Evolutionary conservation across 2,888 invertebrate genomes (phyloP), one percentile per base, ranked within the genome.

Genomic region (Agonum fuliginosum): DNA sequence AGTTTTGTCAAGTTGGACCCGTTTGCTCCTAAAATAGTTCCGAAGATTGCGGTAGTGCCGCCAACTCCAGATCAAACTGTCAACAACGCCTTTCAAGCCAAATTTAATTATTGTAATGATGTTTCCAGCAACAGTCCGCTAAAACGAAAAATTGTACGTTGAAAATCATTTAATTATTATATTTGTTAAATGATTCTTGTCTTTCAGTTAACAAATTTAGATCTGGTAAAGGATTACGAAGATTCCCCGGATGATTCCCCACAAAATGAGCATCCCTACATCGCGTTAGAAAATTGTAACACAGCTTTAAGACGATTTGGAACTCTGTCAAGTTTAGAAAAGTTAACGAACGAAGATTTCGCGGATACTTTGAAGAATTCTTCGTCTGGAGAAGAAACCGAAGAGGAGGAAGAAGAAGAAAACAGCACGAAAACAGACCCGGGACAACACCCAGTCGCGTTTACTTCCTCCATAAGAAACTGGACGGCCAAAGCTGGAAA

Each of bases 401-500:
- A 82, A 17, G 79, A 80, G 43, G 80, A 80, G 43, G 80, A 81
- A 14, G 82, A 82, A 4, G 81, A 82, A 24, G 86, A 87, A 77
- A 86, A 87, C 79, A 62, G 71, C 6, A 78, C 65, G 12, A 71
- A 76, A 69, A 74, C 72, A 17, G 79, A 79, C 51, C 78, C 79
- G 37, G 78, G 78, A 19, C 58, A 65, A 24, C 73, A 75, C 27
- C 27, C 30, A 17, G 84, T 85, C 79, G 86, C 84, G 2, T 87
- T 86, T 78, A 85, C 85, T 81, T 81, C 83, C 78, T 83, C 85
- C 0, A 81, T 86, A 19, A 83, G 83, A 86, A 93, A 92, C 10
- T 95, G 95, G 95, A 94, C 95, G 0, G 92, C 93, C 4, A 89
- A 93, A 78, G 95, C 95, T 3, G 94, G 95, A 0, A 93, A 91